Conservation (phyloP, 2,113 vertebrate species). For the Pholis gunnellus region DNA sequence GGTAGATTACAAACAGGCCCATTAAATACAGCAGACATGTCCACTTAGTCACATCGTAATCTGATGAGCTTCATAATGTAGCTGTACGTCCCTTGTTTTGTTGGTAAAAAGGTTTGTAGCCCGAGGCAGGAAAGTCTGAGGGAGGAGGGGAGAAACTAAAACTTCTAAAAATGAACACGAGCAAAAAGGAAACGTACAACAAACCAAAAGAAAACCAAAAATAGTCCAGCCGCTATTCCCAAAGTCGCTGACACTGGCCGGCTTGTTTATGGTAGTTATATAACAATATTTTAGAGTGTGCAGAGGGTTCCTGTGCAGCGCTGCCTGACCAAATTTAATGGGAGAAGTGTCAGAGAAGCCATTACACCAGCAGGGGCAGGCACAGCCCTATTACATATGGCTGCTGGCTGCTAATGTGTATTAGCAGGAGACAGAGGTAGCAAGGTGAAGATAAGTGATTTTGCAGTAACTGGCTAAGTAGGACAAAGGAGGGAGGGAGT, state of each 20-base stretch:
- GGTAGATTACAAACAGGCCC: slow-evolving; percentile 67
- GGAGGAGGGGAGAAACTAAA: not conserved
- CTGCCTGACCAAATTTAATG: slow-evolving; percentile 79
- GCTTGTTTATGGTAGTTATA: slow-evolving; percentile 80
- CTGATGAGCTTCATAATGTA: slow-evolving; percentile 65
- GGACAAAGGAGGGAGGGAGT: slow-evolving; percentile 75
- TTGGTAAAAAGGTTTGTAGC: slow-evolving; percentile 41
- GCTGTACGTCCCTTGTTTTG: slow-evolving; percentile 39
- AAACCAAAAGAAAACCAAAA: slow-evolving; percentile 47
- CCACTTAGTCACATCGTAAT: slow-evolving; percentile 74
- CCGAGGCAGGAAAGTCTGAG: slow-evolving; percentile 4
- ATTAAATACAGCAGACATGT: slow-evolving; percentile 73
- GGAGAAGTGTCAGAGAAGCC: slow-evolving; percentile 79
- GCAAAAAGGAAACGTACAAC: slow-evolving; percentile 38
- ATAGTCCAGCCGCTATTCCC: slow-evolving; percentile 56
- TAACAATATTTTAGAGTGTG: slow-evolving; percentile 78
- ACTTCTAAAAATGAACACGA: not conserved
- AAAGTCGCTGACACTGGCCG: slow-evolving; percentile 62
- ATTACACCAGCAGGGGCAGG: slow-evolving; percentile 79
- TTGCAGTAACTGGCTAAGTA: slow-evolving; percentile 79
- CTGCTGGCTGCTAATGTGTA: slow-evolving; percentile 82
- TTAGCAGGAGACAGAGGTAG: slow-evolving; percentile 80
- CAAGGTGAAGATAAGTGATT: slow-evolving; percentile 82
- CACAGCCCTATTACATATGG: slow-evolving; percentile 81
- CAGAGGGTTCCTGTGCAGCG: slow-evolving; percentile 72